Evolutionary conservation across 92 coral and sea anemone species (phyloP).

Genomic region (Parazoanthus swiftii): DNA sequence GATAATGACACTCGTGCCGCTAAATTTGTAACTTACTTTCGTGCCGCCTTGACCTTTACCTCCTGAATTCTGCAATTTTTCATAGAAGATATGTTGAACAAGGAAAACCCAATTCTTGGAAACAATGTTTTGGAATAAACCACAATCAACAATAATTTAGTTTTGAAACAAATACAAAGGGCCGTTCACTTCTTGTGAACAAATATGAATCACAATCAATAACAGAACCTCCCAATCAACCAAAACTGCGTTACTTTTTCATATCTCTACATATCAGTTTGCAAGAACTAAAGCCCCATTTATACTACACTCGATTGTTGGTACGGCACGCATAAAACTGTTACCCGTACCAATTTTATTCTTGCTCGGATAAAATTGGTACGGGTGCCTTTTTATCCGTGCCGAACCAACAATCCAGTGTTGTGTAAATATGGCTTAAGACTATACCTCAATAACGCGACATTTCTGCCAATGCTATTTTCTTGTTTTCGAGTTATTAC

Average conservation of each 20-base stretch:
- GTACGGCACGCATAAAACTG: no score
- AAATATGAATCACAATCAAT: neutral
- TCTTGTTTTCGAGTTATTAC: neutral
- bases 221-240: neutral
- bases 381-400: no score
- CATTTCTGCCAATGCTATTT: neutral
- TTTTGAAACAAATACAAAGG: neutral
- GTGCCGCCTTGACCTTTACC: conserved; percentile 45
- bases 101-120: conserved; percentile 32
- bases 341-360: no score
- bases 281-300: no score
- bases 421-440: no score
- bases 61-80: conserved; percentile 43
- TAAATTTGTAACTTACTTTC: conserved; percentile 20
- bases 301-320: no score
- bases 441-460: neutral
- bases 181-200: neutral
- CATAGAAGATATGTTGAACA: conserved; percentile 31
- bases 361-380: no score
- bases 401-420: no score
- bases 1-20: neutral
- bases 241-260: neutral
- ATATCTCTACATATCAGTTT: no score
- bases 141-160: conserved; percentile 10
- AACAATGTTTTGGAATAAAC: conserved; percentile 23